These are phyloP conservation scores for Dendrocopos noguchii DNA, from an alignment of 2,113 vertebrate species.

Conservation along the genomic window DNA sequence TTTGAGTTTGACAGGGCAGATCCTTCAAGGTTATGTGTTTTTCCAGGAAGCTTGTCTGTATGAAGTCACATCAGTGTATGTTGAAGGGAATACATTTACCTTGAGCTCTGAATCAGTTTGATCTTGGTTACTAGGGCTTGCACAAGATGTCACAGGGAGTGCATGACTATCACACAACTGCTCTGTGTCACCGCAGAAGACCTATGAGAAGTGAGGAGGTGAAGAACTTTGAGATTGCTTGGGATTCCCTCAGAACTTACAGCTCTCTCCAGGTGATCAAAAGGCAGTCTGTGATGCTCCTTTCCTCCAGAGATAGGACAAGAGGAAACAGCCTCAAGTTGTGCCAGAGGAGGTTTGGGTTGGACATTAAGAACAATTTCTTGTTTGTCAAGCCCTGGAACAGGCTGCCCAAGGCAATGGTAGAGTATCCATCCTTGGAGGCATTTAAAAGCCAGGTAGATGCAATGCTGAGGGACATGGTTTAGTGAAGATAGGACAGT, in stretches of 20 bases:
- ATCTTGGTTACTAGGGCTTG: neutral
- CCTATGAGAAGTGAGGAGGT: neutral
- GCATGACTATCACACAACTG: neutral
- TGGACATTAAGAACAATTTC: too few relatives aligned
- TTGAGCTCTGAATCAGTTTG: neutral
- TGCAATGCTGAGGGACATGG: too few relatives aligned
- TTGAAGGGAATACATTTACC: neutral
- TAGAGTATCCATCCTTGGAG: too few relatives aligned
- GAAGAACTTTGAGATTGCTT: neutral
- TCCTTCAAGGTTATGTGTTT: neutral
- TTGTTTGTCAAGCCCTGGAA: too few relatives aligned
- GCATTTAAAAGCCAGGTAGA: too few relatives aligned
- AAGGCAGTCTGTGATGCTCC: neutral
- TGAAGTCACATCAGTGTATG: rapidly evolving
- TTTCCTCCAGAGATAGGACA: neutral
- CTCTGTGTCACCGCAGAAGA: neutral
- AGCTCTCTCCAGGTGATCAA: neutral
- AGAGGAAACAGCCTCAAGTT: too few relatives aligned
- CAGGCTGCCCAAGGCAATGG: too few relatives aligned
- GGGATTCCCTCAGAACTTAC: neutral
- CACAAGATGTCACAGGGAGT: neutral
- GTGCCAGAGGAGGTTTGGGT: too few relatives aligned
- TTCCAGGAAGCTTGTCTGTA: neutral
- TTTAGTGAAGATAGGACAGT: too few relatives aligned
- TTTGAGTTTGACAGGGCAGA: neutral